phyloP scores from a whole-genome alignment of 2,888 invertebrate species.

The Villa cingulata region DNA sequence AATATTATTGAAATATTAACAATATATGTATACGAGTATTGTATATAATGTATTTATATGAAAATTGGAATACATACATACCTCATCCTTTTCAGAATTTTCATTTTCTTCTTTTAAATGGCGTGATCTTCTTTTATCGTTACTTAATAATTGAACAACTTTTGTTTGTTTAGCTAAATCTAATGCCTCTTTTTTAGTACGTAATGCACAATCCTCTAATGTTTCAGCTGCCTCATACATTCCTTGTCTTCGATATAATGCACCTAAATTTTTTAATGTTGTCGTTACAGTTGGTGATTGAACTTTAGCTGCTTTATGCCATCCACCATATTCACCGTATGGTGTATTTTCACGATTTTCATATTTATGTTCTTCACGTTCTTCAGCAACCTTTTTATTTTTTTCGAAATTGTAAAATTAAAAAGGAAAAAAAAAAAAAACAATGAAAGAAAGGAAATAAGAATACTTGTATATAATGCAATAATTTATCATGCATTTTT shows the following conservation, averaged over 20 bases:
- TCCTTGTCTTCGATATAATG: slow-evolving; percentile 94
- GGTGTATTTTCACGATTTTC: slow-evolving; percentile 79
- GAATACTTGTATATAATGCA: neutral
- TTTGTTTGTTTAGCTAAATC: slow-evolving; percentile 89
- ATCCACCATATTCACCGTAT: slow-evolving; percentile 78
- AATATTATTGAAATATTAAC: neutral
- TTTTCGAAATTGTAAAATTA: slow-evolving; percentile 12
- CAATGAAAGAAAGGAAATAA: neutral
- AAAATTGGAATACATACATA: too few relatives aligned
- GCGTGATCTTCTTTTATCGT: slow-evolving; percentile 42
- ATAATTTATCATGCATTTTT: too few relatives aligned
- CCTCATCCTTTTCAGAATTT: slow-evolving; percentile 29
- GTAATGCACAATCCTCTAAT: slow-evolving; percentile 91
- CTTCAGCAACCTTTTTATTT: slow-evolving; percentile 76
- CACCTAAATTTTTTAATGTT: slow-evolving; percentile 95
- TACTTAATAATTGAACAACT: slow-evolving; percentile 55
- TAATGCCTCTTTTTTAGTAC: slow-evolving; percentile 91
- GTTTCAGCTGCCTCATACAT: slow-evolving; percentile 99
- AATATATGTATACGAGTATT: too few relatives aligned
- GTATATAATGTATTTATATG: too few relatives aligned
- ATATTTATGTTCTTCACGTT: slow-evolving; percentile 91
- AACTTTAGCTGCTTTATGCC: slow-evolving; percentile 97
- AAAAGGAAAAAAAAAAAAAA: slow-evolving; percentile 16
- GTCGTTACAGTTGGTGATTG: slow-evolving; percentile 96
- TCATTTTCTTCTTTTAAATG: slow-evolving; percentile 34